Evolutionary conservation across 2,113 vertebrate species (phyloP), one percentile per base, ranked within the genome.

Genomic region (Pelvicachromis taeniatus): DNA sequence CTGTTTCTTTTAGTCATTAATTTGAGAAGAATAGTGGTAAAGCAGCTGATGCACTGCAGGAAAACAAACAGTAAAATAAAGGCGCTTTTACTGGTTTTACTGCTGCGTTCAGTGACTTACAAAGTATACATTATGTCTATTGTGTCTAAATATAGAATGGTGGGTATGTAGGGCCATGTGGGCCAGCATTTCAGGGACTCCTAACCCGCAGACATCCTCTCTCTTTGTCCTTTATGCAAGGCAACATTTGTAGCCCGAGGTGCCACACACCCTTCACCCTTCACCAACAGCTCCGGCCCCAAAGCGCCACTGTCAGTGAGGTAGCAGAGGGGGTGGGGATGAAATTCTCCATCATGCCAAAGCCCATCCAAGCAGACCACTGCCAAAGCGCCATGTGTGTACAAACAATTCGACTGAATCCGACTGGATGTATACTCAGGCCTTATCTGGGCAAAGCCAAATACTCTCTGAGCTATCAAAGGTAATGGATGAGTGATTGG

Each of bases 361-460:
- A 92, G 83, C 88, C 90, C 88, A 88, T 92, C 88, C 89, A 70
- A 83, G 94, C 91, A 85, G 84, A 85, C 88, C 92, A 13, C 35
- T 87, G 92, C 90, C 93, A 93, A 93, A 93, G 86, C 88, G 16
- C 85, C 80, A 82, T 85, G 91, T 87, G 85, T 94, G 91, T 89
- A 91, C 91, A 95, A 95, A 94, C 93, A 94, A 93, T 87, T 79
- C 91, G 85, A 80, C 89, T 86, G 93, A 93, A 94, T 94, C 92
- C 42, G 78, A 88, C 83, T 89, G 82, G 68, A 87, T 95, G 93
- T 95, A 87, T 91, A 86, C 94, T 90, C 93, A 91, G 87, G 94
- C 88, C 89, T 93, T 93, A 95, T 95, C 92, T 79, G 90, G 77
- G 81, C 54, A 17, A 93, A 84, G 88, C 91, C 92, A 95, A 95